Evolutionary conservation across 2,888 invertebrate species (phyloP), one percentile per base, ranked within the genome.

Genomic region (Acronicta psi): DNA sequence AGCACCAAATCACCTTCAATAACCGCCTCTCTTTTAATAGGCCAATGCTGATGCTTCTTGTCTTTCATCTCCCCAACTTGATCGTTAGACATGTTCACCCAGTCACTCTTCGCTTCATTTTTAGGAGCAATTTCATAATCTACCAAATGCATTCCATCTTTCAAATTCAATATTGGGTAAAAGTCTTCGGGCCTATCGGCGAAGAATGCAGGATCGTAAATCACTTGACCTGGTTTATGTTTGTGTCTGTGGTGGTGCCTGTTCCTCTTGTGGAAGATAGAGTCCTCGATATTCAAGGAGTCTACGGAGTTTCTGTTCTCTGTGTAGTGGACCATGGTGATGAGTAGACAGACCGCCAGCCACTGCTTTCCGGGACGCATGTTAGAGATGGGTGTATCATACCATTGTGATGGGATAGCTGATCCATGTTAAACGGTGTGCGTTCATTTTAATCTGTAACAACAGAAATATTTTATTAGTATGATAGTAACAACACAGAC

Each of bases 1-100:
- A 99, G 94, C 9, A 98, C 95, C 42, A 99, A 94, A 82, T 98
- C 97, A 0, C 99, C 99, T 84, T 98, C 97, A 44, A 98, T 96
- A 7, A 97, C 96, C 0, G 98, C 97, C 77, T 98, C 97, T 81
- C 97, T 95, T 81, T 98, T 98, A 4, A 97, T 96, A 0, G 98
- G 98, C 98, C 98, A 98, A 66, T 92, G 92, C 7, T 83, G 83
- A 53, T 88, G 82, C 54, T 92, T 92, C 69, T 92, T 91, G 50
- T 91, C 90, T 42, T 89, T 91, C 54, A 91, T 59, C 25, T 93
- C 92, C 2, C 88, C 88, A 7, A 88, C 88, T 63, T 91, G 91
- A 53, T 92, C 91, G 52, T 84, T 91, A 0, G 92, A 84, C 88
- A 91, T 90, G 37, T 87, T 89, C 23, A 85, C 67, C 92, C 92